Evolutionary conservation across 1,140 invertebrate genomes (phyloP), one percentile per base, ranked within the genome.

Genomic region (Paracyclopina nana): DNA sequence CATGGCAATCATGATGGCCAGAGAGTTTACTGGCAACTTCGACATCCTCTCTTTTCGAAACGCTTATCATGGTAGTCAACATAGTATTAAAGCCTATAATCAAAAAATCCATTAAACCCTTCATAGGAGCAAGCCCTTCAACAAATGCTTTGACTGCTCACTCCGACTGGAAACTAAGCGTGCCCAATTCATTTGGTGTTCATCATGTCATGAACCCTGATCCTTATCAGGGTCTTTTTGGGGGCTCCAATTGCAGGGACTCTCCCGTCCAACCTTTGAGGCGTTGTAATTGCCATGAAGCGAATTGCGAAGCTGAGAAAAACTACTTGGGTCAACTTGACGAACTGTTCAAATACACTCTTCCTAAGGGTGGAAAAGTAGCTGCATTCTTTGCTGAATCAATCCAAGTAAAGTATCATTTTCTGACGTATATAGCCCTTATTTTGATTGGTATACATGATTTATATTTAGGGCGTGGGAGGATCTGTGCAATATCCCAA

Each of bases 191-290:
- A 5, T 71, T 76, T 60, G 88, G 86, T 25, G 74, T 92, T 44
- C 74, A 85, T 61, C 81, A 88, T 65, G 84, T 88, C 63, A 82
- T 84, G 73, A 81, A 87, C 67, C 83, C 92, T 14, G 88, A 97
- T 67, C 79, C 87, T 0, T 92, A 78, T 59, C 68, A 69, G 58
- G 92, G 91, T 1, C 62, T 78, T 3, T 96, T 84, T 82, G 88
- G 88, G 30, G 88, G 90, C 0, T 67, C 70, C 5, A 65, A 75
- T 22, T 95, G 90, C 60, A 54, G 91, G 31, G 90, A 97, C 61
- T 91, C 83, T 4, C 72, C 79, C 0, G 71, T 83, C 6, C 84
- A 91, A 68, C 75, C 76, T 0, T 63, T 65, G 6, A 65, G 78
- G 26, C 59, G 68, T 1, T 88, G 85, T 60, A 62, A 69, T 27